phyloP scores from a whole-genome alignment of 2,113 vertebrate species.

The Saguinus imperator region DNA sequence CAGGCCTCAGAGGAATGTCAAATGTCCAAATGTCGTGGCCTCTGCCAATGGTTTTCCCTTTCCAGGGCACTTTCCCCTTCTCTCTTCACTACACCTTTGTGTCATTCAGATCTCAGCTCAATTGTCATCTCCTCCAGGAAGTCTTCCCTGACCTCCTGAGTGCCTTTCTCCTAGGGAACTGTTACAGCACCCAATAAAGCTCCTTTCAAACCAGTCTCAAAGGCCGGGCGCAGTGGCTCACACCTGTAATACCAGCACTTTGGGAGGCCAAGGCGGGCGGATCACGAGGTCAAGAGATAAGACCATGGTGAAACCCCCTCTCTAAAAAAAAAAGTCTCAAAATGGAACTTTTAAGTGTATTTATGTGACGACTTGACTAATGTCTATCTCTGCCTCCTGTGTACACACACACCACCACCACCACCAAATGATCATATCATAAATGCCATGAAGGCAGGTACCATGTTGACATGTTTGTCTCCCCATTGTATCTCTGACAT shows the following conservation, averaged over 20 bases:
- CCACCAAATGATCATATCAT: neutral
- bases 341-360: neutral
- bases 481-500: neutral
- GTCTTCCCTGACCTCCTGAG: neutral
- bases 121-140: neutral
- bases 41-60: neutral
- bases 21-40: neutral
- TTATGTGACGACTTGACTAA: neutral
- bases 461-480: neutral
- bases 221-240: neutral
- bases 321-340: neutral
- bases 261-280: too few relatives aligned
- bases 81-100: neutral
- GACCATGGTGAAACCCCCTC: too few relatives aligned
- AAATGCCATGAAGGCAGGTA: neutral
- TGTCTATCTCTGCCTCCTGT: neutral
- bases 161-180: neutral
- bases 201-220: neutral
- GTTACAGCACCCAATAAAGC: neutral
- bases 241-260: too few relatives aligned
- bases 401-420: too few relatives aligned
- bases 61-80: neutral
- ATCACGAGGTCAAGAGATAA: too few relatives aligned
- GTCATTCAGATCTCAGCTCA: neutral
- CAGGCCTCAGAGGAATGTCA: neutral